phyloP scores from a whole-genome alignment of 1,140 invertebrate genomes.

The Monomorium pharaonis region DNA sequence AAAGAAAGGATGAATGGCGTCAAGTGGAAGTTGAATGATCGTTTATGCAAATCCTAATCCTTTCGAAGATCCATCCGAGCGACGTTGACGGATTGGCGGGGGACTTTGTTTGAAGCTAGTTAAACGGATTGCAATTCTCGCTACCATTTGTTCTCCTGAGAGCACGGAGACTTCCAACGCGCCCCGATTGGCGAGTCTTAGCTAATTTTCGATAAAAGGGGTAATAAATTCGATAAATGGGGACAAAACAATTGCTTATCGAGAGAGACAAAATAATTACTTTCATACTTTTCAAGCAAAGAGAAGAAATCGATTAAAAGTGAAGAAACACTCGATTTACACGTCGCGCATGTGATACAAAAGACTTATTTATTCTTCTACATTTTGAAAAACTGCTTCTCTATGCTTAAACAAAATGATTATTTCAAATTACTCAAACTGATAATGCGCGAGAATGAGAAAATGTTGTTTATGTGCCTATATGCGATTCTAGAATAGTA shows the following conservation, averaged over 20 bases:
- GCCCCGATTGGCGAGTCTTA: constrained; percentile 52
- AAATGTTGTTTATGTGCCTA: neutral
- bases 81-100: constrained; percentile 82
- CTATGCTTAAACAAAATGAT: neutral
- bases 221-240: neutral
- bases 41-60: constrained; percentile 85
- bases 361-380: neutral
- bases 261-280: neutral
- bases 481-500: neutral
- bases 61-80: constrained; percentile 79
- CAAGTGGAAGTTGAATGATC: constrained; percentile 80
- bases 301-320: neutral
- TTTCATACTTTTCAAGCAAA: neutral
- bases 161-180: constrained; percentile 36
- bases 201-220: constrained; percentile 59
- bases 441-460: neutral
- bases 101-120: constrained; percentile 66
- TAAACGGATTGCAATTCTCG: constrained; percentile 78
- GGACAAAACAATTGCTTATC: neutral
- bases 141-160: constrained; percentile 78
- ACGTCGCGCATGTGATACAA: no score
- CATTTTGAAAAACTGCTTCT: neutral
- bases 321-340: neutral
- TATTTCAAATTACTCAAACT: neutral
- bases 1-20: constrained; percentile 64